Base-by-base conservation (phyloP, 2,888 invertebrate genomes). In the Therioaphis trifolii region DNA sequence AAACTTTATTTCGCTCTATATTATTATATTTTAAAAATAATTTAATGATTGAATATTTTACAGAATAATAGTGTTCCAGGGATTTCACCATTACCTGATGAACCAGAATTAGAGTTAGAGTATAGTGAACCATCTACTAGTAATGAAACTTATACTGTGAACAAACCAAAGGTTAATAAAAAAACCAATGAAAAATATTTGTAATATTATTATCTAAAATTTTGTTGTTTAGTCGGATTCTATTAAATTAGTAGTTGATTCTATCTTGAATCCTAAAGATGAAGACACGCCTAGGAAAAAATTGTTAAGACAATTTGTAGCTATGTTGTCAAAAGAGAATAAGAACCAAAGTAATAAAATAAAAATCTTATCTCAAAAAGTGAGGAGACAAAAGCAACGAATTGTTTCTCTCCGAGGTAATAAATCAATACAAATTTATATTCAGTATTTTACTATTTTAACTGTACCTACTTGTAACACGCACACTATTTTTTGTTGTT, bases 71-170 rank as follows among this genome's bases (percentile, higher is more conserved):
- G 49, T 49, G 2, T 49, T 49, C 14, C 9, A 49, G 63, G 35
- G 21, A 21, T 68, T 21, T 68, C 68, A 0, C 68, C 21, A 12
- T 35, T 68, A 68, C 40, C 68, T 40, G 40, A 68, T 68, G 68
- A 40, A 68, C n/a, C 68, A 68, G 21, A 35, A 21, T 35, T 66
- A n/a, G 66, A 66, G 1, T n/a, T 21, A 68, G n/a, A 40, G 18
- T 40, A 68, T 40, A 68, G 40, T 68, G n/a, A 68, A 68, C 68
- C 68, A 68, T 68, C 68, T 40, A 40, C 68, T 68, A 68, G 40
- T 68, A 40, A 18, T 4, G 40, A 68, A n/a, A n/a, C n/a, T n/a
- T n/a, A n/a, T 63, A 29, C 29, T 63, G 63, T 63, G 63, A 63
- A 63, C 5, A 63, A 63, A 35, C 35, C 18, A 63, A 63, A 35